Evolutionary conservation across 2,113 vertebrate genomes (phyloP).

Genomic region (Lepisosteus osseus): DNA sequence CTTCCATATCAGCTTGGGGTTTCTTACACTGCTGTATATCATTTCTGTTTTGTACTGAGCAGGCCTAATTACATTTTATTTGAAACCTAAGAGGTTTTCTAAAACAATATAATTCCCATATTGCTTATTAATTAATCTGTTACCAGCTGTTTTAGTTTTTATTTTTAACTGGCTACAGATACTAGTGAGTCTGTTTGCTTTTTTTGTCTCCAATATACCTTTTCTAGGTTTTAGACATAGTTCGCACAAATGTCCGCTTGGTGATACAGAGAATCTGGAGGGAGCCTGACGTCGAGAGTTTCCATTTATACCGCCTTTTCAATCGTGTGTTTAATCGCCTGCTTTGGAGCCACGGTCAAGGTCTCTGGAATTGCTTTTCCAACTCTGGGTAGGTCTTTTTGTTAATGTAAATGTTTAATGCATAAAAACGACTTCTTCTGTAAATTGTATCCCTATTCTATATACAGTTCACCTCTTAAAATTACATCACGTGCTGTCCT

Average conservation of each 20-base stretch:
- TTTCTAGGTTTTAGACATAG: slow-evolving; percentile 89
- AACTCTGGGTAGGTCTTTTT: slow-evolving; percentile 76
- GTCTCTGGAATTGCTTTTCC: slow-evolving; percentile 94
- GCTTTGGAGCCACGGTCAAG: slow-evolving; percentile 95
- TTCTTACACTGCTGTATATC: slow-evolving; percentile 10
- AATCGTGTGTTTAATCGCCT: slow-evolving; percentile 89
- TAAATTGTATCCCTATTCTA: background rate
- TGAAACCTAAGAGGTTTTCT: background rate
- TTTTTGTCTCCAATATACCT: slow-evolving; percentile 20
- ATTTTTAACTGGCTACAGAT: slow-evolving; percentile 7
- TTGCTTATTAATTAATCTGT: slow-evolving; percentile 28
- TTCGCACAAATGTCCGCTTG: slow-evolving; percentile 81
- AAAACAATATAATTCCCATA: slow-evolving; percentile 17
- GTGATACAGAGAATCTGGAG: slow-evolving; percentile 88
- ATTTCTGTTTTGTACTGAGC: slow-evolving; percentile 17
- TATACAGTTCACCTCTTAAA: background rate
- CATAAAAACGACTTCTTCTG: background rate
- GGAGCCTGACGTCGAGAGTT: slow-evolving; percentile 83
- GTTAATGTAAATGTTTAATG: background rate
- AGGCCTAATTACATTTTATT: slow-evolving; percentile 16
- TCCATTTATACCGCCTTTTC: slow-evolving; percentile 86
- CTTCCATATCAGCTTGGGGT: no score
- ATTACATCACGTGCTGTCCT: slow-evolving; percentile 31
- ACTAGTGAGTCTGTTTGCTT: slow-evolving; percentile 32
- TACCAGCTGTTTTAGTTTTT: slow-evolving; percentile 13